These are phyloP conservation scores for Dryobotodes eremita DNA, from an alignment of 2,888 invertebrate species.

Conservation along the genomic window DNA sequence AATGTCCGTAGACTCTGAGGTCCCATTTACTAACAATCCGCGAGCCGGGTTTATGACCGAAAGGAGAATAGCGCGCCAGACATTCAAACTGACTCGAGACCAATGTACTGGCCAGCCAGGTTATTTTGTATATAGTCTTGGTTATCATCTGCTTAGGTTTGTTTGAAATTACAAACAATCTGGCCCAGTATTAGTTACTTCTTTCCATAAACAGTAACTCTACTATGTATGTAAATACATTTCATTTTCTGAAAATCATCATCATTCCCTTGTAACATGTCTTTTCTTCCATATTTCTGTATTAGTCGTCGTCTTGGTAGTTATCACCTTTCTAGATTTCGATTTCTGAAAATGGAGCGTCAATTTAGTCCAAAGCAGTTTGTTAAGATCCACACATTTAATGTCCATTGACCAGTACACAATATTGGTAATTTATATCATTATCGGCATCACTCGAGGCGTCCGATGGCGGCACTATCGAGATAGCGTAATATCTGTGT, in stretches of 20 bases:
- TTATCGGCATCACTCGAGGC: slow-evolving; percentile 14
- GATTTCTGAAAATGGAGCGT: neutral
- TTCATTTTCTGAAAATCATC: too few species aligned
- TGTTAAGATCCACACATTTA: neutral
- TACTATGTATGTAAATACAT: too few species aligned
- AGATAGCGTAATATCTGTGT: slow-evolving; percentile 49
- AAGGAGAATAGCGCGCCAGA: neutral
- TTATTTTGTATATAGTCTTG: neutral
- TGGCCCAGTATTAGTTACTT: neutral
- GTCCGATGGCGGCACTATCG: slow-evolving; percentile 20
- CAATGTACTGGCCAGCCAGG: too few species aligned
- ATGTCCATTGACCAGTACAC: neutral
- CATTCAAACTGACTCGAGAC: neutral
- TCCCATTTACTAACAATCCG: neutral
- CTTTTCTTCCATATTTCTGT: too few species aligned
- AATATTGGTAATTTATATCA: slow-evolving; percentile 4
- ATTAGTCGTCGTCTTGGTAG: too few species aligned
- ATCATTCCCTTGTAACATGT: too few species aligned
- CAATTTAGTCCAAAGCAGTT: neutral
- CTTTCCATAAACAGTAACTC: too few species aligned
- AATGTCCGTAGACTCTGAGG: neutral
- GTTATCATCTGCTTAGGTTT: neutral
- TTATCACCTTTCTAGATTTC: too few species aligned
- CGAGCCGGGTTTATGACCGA: neutral
- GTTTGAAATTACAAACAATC: neutral